Conservation (phyloP, 2,797 vertebrate genomes). For the Tadarida brasiliensis region DNA sequence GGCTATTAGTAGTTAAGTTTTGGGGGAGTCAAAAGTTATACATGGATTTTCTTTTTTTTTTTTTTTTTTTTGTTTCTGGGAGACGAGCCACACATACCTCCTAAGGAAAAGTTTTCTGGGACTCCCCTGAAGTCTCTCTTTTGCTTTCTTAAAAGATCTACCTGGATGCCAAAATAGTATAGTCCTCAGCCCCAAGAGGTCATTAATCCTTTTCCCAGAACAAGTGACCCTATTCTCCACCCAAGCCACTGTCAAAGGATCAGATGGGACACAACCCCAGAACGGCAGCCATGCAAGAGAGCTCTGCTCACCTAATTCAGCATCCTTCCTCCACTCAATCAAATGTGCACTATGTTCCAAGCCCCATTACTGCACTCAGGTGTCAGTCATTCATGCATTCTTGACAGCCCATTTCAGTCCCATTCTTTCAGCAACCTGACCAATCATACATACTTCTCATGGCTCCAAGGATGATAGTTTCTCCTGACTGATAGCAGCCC, state of each 20-base stretch:
- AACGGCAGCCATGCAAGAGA: not conserved
- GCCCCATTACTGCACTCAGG: not conserved
- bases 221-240: not conserved
- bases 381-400: conserved; percentile 43
- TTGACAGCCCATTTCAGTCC: not conserved
- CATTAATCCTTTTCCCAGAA: not conserved
- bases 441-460: conserved; percentile 29
- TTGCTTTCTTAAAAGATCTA: not conserved
- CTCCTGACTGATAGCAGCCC: not conserved
- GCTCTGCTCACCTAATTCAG: not conserved
- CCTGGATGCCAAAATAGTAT: not conserved
- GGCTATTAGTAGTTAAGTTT: not conserved
- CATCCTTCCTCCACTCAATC: conserved; percentile 3
- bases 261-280: not conserved
- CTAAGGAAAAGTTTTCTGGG: not conserved
- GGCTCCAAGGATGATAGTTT: conserved; percentile 48
- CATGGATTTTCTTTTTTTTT: not conserved
- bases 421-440: not conserved
- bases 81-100: not conserved
- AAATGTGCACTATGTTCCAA: not conserved
- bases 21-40: not conserved
- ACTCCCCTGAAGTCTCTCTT: not conserved
- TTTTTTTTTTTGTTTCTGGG: not conserved
- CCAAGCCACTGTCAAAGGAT: not conserved
- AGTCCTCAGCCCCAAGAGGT: not conserved